Conservation (phyloP, 2,888 invertebrate species). For the Eledona agricola region DNA sequence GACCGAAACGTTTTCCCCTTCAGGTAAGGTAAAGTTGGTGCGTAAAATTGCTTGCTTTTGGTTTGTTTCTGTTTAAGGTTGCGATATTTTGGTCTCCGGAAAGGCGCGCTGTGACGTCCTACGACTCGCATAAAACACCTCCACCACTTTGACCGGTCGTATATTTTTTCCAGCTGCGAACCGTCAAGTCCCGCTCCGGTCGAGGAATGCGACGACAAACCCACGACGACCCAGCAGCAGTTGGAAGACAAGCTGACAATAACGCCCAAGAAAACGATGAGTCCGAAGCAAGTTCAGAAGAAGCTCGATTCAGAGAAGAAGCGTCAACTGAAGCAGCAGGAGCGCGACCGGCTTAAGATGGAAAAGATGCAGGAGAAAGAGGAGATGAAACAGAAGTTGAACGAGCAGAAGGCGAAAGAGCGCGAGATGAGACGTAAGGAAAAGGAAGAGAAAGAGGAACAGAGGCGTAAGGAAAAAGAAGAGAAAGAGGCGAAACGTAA, state of each 20-base stretch:
- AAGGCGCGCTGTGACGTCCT: constrained; percentile 57
- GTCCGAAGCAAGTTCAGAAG: constrained; percentile 64
- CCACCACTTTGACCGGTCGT: constrained; percentile 37
- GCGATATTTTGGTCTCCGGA: constrained; percentile 60
- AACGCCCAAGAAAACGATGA: constrained; percentile 53
- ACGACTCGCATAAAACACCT: constrained; percentile 35
- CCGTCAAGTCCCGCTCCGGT: constrained; percentile 16
- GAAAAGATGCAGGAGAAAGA: constrained; percentile 68
- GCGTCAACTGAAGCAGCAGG: constrained; percentile 59
- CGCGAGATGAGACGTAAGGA: constrained; percentile 51
- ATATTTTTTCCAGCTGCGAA: constrained; percentile 46
- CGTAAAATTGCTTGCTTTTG: background rate
- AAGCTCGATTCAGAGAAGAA: constrained; percentile 57
- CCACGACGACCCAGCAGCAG: no score
- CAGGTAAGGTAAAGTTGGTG: no score
- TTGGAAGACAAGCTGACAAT: constrained; percentile 30
- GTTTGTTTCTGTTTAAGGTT: constrained; percentile 37
- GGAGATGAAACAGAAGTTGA: constrained; percentile 58
- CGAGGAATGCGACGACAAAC: constrained; percentile 5
- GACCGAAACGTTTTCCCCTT: no score
- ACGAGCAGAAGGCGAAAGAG: constrained; percentile 62
- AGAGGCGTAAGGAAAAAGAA: constrained; percentile 58
- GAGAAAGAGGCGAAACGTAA: constrained; percentile 62
- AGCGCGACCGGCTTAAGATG: constrained; percentile 63
- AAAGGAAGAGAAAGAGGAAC: constrained; percentile 59